Base-by-base conservation (phyloP, 2,888 invertebrate genomes). In the Drosophila helvetica region DNA sequence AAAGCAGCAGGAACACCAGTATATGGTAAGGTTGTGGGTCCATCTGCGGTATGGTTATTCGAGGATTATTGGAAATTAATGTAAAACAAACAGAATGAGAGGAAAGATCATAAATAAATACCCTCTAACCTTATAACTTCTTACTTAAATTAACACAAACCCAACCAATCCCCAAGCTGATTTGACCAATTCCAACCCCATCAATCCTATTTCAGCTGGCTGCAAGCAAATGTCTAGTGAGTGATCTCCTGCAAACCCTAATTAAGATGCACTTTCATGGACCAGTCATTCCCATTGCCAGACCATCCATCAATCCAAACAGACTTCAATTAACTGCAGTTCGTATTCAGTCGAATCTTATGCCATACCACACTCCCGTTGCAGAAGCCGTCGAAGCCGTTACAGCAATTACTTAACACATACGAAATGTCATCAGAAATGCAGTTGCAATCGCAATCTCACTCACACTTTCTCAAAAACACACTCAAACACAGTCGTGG, bases 321-420 rank as follows among this genome's bases (percentile, higher is more conserved):
- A 66, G 33, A 69, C 65, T 66, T 69, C 43, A 69, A 69, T 66
- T 66, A 56, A 66, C 70, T 56, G 48, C 69, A 55, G 62, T 27
- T 25, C 25, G 25, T 1, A 25, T 27, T 8, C 27, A 27, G 10
- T 22, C 46, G 22, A 48, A 15, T 38, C 8, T 45, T 25, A 27
- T 27, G 27, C 27, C 27, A 8, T 27, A 8, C 3, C 22, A 15
- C 7, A 6, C 22, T 52, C 52, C 10, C 45, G 17, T 22, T 3
- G 22, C 22, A 22, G 22, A 22, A 22, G 22, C 22, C 22, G 22
- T 4, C 48, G 54, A 77, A 77, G 84, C 61, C 62, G 54, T 55
- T 69, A 46, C 27, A 27, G 68, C 72, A 74, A 72, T 86, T 71
- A 81, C 71, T 79, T 60, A 74, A 64, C 58, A 48, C 19, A 71